Base-by-base conservation (phyloP, 2,888 invertebrate species). In the Molorchus minor region DNA sequence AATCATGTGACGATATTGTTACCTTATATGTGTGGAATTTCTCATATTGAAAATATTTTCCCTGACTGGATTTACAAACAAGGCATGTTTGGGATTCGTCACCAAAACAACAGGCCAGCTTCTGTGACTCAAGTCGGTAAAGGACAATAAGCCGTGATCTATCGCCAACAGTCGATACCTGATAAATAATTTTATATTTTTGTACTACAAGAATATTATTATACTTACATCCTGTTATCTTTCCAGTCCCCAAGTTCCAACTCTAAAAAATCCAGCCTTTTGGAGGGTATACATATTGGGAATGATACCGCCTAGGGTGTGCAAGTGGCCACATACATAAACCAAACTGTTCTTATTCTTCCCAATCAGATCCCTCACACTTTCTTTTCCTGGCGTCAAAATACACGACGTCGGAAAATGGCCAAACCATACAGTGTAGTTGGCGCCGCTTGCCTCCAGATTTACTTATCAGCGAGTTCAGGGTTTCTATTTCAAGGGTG, bases 171-270 rank as follows among this genome's bases (percentile, higher is more conserved):
- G 77, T 33, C 96, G 86, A 81, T 85, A 94, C 77, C 91, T 91
- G 76, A 59, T 67, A 70, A 21, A 57, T 25, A 38, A n/a, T 19
- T 25, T n/a, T 38, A n/a, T 38, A 13, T 38, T n/a, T 38, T 38
- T 38, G n/a, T 46, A 16, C 4, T 13, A 35, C 8, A 13, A 2
- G 3, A 33, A 30, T 20, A 20, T 10, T 12, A 20, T 20, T 3
- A 4, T n/a, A 76, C 82, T 82, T 82, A 91, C 92, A 91, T 85
- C 82, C 95, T 85, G 75, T 91, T 92, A 72, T 93, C 92, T 80
- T 93, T 96, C 95, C 96, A 96, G 82, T 96, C 96, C 5, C 90
- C 93, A 52, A 96, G 81, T 81, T 96, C 96, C 56, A 96, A 82
- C 81, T 96, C 96, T 58, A 96, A 82, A 75, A n/a, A 87, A 91